phyloP scores from a whole-genome alignment of 2,113 vertebrate species.

The Nesogale talazaci region DNA sequence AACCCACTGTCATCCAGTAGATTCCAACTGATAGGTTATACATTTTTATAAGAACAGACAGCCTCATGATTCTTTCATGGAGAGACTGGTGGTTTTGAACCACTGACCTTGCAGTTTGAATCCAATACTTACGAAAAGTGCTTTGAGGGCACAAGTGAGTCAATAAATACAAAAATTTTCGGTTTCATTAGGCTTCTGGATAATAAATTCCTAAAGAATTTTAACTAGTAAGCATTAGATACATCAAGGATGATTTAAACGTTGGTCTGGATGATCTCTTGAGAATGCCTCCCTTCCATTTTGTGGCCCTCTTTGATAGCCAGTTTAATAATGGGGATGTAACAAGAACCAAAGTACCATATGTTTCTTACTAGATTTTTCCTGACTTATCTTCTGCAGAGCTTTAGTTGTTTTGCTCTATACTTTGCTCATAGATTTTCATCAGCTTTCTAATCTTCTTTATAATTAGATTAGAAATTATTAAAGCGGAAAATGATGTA shows the following conservation, averaged over 20 bases:
- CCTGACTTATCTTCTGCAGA: background rate
- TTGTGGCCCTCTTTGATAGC: background rate
- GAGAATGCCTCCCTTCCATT: background rate
- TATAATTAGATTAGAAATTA: background rate
- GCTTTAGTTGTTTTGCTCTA: background rate
- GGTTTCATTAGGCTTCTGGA: background rate
- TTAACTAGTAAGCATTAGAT: background rate
- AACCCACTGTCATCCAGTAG: too few species aligned
- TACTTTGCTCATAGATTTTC: background rate
- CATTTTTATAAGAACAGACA: too few species aligned
- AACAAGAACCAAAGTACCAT: background rate
- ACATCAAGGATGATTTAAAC: background rate
- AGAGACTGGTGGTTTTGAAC: too few species aligned
- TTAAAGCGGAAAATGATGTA: background rate
- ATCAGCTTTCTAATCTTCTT: background rate
- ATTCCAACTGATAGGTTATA: too few species aligned
- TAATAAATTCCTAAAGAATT: slow-evolving; percentile 10
- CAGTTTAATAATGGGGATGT: background rate
- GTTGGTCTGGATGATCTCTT: background rate
- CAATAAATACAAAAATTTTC: background rate
- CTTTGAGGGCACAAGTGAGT: background rate
- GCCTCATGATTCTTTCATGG: too few species aligned
- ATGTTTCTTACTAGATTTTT: background rate
- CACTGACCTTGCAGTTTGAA: too few species aligned
- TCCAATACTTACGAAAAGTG: too few species aligned